Base-by-base conservation (phyloP, 2,888 invertebrate species). In the Amphipoea lucens region DNA sequence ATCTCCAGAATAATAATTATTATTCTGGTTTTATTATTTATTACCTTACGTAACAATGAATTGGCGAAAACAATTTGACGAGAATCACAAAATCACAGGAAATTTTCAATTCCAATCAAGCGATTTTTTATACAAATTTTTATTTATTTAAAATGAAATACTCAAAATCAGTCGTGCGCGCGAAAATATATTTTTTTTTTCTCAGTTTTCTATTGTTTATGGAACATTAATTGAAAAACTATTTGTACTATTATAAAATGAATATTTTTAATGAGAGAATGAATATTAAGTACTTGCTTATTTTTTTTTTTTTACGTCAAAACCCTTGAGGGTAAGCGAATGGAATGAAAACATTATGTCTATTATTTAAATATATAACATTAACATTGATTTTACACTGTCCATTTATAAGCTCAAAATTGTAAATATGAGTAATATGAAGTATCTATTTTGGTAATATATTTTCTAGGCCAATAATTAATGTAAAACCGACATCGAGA, bases 91-190 rank as follows among this genome's bases (percentile, higher is more conserved):
- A 87, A 84, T 88, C 85, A 88, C 85, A 88, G 83, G 86, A 82
- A 76, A 88, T 80, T 84, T 78, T 90, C 90, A 92, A 92, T 92
- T 92, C 91, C 92, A 81, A 91, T 84, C 72, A 91, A 91, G 90
- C 88, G 74, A 83, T 83, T 86, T 83, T 77, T 82, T 76, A 81
- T 78, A 83, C 76, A 86, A 77, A 79, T 76, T 85, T 83, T 70
- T 79, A 75, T 84, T 86, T 79, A 81, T 85, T 81, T 83, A 79
- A 81, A 91, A 91, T 85, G 88, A 92, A 91, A 89, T 90, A 93
- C 90, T 87, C 90, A 92, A 92, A 93, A 93, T 94, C 94, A 94
- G 94, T 94, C 94, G 91, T 92, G 91, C 92, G 88, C 89, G 87
- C 90, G 83, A 91, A 86, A 74, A 78, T 69, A 78, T 69, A 29